Evolutionary conservation across 2,113 vertebrate genomes (phyloP).

Genomic region (Lepus americanus): DNA sequence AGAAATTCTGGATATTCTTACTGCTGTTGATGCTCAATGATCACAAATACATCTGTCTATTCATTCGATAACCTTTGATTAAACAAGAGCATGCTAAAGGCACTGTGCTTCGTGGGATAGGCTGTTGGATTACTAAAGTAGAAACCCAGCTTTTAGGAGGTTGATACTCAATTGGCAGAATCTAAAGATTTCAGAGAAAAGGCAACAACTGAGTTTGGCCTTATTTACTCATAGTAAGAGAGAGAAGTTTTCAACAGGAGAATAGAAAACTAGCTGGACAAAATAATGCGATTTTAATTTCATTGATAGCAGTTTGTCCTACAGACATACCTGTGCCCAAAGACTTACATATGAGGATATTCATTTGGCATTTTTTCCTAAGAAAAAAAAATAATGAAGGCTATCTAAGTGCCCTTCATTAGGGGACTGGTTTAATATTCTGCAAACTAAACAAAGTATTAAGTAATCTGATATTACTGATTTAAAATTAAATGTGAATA

Average conservation of each 20-base stretch:
- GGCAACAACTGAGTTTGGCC: not conserved
- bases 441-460: not conserved
- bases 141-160: not conserved
- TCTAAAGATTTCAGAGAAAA: not conserved
- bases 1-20: not conserved
- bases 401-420: not conserved
- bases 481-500: slow-evolving; percentile 26
- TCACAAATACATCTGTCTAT: not conserved
- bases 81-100: not conserved
- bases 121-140: not conserved
- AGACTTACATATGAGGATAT: not conserved
- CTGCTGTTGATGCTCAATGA: not conserved
- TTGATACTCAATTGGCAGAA: not conserved
- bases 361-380: not conserved
- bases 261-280: not conserved
- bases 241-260: not conserved
- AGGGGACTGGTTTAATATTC: not conserved
- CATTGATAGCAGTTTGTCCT: not conserved
- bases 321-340: not conserved
- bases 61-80: not conserved
- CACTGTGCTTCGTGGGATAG: not conserved
- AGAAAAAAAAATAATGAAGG: not conserved
- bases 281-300: slow-evolving; percentile 27
- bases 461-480: not conserved
- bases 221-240: not conserved